Percentiles rank a stretch among this genome's conserved stretches.
Evolutionary conservation across 2,113 vertebrate species (phyloP).

Genomic region (Phoxinus phoxinus): DNA sequence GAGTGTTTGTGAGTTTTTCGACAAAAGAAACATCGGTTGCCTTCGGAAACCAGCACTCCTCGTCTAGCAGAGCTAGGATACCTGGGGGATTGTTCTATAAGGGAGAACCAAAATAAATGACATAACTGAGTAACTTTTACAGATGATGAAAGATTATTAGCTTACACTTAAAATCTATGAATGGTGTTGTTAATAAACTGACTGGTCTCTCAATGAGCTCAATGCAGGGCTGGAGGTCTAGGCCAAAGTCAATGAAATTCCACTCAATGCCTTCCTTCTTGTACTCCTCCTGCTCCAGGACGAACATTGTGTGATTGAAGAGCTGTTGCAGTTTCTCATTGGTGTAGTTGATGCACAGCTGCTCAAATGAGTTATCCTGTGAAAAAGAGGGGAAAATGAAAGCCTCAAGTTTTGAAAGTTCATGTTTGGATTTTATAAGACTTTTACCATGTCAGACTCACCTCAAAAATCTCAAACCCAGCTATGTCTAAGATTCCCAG

Average conservation of each 20-base stretch:
- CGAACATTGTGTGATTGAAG: conserved; percentile 99
- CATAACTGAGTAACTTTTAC: neutral
- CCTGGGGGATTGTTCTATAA: conserved; percentile 92
- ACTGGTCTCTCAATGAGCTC: conserved; percentile 95
- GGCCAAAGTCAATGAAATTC: conserved; percentile 97
- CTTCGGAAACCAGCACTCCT: conserved; percentile 98
- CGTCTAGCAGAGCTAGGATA: conserved; percentile 92
- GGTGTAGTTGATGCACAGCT: conserved; percentile 98
- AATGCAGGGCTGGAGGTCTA: conserved; percentile 95
- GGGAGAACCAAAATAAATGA: neutral
- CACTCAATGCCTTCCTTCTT: conserved; percentile 95
- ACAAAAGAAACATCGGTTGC: conserved; percentile 92
- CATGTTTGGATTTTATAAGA: neutral
- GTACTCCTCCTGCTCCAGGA: conserved; percentile 97
- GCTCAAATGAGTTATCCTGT: conserved; percentile 96
- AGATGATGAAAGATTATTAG: neutral
- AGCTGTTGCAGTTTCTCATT: conserved; percentile 98
- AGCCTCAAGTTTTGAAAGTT: neutral
- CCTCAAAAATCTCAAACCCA: conserved; percentile 97
- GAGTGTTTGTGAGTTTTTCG: conserved; percentile 88
- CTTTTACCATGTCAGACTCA: conserved; percentile 53
- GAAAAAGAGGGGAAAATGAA: neutral
- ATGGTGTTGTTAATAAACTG: conserved; percentile 56
- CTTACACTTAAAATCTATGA: neutral
- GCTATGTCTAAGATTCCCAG: conserved; percentile 96